Evolutionary conservation across 2,888 invertebrate genomes (phyloP).

Genomic region (Thyatira batis): DNA sequence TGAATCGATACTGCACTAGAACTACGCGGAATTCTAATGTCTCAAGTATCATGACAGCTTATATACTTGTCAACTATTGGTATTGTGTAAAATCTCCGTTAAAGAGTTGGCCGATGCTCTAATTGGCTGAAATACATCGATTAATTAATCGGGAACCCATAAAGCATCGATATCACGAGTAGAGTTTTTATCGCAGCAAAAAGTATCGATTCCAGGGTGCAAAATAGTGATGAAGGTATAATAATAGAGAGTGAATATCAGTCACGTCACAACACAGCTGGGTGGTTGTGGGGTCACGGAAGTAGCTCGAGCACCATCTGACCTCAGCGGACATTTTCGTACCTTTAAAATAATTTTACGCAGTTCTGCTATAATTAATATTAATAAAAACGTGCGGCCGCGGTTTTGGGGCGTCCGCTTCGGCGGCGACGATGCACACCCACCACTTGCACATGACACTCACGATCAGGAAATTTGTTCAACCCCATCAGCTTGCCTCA

Average conservation of each 20-base stretch:
- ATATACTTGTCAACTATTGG: neutral
- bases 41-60: neutral
- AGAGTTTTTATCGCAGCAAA: neutral
- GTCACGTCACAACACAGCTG: neutral
- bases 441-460: conserved; percentile 25
- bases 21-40: neutral
- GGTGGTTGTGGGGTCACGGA: neutral
- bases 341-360: conserved; percentile 70
- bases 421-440: conserved; percentile 53
- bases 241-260: neutral
- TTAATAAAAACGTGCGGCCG: conserved; percentile 68
- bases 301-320: conserved; percentile 54
- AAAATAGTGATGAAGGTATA: neutral
- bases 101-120: neutral
- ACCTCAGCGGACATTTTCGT: conserved; percentile 77
- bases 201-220: neutral
- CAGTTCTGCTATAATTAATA: conserved; percentile 77
- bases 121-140: neutral
- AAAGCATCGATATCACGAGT: neutral
- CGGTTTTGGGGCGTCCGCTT: conserved; percentile 74
- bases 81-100: neutral
- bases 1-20: neutral
- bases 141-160: neutral
- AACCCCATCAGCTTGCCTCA: neutral
- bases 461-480: neutral